Base-by-base conservation (phyloP, 2,797 vertebrate species). In the Pagetopsis macropterus region DNA sequence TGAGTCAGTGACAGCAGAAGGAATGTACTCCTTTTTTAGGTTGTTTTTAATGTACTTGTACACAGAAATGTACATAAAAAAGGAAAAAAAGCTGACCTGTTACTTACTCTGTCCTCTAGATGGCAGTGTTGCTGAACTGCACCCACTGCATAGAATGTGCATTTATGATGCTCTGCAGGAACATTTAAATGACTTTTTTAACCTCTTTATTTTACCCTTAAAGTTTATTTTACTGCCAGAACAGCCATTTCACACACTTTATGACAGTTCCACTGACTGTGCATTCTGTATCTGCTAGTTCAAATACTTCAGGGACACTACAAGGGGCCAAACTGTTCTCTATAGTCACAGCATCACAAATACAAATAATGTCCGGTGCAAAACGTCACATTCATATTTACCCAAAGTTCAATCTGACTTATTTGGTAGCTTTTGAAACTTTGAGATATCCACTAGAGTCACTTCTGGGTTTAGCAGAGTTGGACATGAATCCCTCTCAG, bases 1-100 rank as follows among this genome's bases (percentile, higher is more conserved):
- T 94, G 79, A 87, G 87, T 77, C 19, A 11, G 33, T 37, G 5
- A 2, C 33, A 8, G 33, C 33, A 37, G 33, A 50, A 37, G 33
- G 8, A 37, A 7, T 37, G 33, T 37, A 37, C 33, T 37, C 6
- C 33, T 9, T 37, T 37, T 9, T 37, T 37, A 9, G 33, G 8
- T 37, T 37, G 33, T 37, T 37, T 27, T 37, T 37, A 37, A 37
- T 37, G 7, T 37, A 27, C 27, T 27, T 27, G 27, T 27, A 27
- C 33, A 37, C 44, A 16, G 44, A 16, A 16, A 5, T 5, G 14
- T 6, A 45, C 15, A 16, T 45, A 45, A 7, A 45, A 14, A 16
- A 45, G 44, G 44, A 7, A 14, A 16, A 8, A 16, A 16, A 8
- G 5, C 16, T 7, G 44, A 49, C 16, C 40, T 23, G 44, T 37